Percentiles rank a stretch among this genome's conserved stretches.
phyloP scores from a whole-genome alignment of 2,888 invertebrate species.

The Griposia aprilina region DNA sequence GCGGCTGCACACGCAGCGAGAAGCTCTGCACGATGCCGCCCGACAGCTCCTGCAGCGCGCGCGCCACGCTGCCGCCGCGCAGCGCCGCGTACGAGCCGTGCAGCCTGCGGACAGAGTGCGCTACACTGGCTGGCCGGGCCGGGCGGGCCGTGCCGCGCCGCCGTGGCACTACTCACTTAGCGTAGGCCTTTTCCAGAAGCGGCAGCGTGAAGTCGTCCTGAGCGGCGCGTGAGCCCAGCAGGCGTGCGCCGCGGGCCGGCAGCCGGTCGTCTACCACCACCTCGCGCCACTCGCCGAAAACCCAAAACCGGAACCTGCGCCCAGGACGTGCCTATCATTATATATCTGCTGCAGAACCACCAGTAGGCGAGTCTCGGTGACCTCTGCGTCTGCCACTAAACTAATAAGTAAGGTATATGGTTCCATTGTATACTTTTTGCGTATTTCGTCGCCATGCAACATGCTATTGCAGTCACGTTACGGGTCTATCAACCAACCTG shows the following conservation, averaged over 20 bases:
- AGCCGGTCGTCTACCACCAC: conserved; percentile 94
- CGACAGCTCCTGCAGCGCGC: conserved; percentile 93
- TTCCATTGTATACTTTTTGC: neutral
- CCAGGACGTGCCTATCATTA: neutral
- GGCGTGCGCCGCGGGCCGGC: conserved; percentile 92
- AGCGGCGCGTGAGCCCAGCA: conserved; percentile 91
- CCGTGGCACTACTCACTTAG: conserved; percentile 91
- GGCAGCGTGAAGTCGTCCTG: conserved; percentile 94
- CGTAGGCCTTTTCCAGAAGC: conserved; percentile 95
- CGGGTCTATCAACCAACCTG: neutral
- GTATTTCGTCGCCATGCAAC: neutral
- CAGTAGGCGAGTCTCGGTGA: neutral
- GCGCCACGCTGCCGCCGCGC: conserved; percentile 90
- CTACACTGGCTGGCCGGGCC: neutral
- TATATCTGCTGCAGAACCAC: neutral
- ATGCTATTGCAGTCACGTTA: neutral
- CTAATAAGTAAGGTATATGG: neutral
- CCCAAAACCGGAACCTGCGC: conserved; percentile 94
- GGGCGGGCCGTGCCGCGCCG: neutral
- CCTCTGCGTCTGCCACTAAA: neutral
- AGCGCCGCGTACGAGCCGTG: conserved; percentile 93
- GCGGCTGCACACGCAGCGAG: conserved; percentile 91
- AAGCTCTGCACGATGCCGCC: conserved; percentile 95
- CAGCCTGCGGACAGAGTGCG: conserved; percentile 82
- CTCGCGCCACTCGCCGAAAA: conserved; percentile 95